Percentiles rank a stretch among this genome's conserved stretches.
These are phyloP conservation scores for Drosophila eugracilis DNA, from an alignment of 1,140 invertebrate genomes.

Conservation along the genomic window DNA sequence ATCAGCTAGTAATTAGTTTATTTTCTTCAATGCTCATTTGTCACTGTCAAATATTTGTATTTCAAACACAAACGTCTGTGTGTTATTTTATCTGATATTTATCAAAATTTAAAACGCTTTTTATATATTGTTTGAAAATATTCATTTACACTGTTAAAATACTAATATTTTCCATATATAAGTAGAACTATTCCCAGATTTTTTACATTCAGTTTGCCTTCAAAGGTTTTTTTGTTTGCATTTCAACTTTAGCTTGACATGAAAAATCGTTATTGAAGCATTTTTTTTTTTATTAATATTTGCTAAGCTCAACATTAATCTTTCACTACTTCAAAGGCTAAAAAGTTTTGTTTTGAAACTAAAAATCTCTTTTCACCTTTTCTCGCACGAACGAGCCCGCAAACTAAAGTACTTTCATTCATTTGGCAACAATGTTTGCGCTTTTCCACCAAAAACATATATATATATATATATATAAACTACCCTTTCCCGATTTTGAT, in stretches of 20 bases:
- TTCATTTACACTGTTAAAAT: too few relatives aligned
- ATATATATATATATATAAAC: constrained; percentile 13
- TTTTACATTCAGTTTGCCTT: background rate
- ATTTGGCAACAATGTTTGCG: constrained; percentile 20
- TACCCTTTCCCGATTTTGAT: constrained; percentile 22
- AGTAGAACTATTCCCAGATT: too few relatives aligned
- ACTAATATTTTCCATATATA: too few relatives aligned
- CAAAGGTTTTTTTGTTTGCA: background rate
- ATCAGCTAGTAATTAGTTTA: too few relatives aligned
- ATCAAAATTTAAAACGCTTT: background rate
- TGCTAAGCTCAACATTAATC: constrained; percentile 8
- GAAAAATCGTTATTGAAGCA: background rate
- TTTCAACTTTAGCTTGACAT: background rate
- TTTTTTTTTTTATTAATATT: background rate
- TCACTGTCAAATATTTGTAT: constrained; percentile 9
- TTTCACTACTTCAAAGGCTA: constrained; percentile 13
- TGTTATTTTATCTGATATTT: background rate
- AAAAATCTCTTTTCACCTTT: background rate
- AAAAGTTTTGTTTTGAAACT: background rate
- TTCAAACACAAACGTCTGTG: background rate
- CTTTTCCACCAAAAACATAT: background rate
- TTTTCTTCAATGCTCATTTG: constrained; percentile 4
- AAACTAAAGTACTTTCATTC: background rate
- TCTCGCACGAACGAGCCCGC: background rate
- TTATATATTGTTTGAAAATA: background rate